Base-by-base conservation (phyloP, 2,797 vertebrate genomes). In the Acanthiza pusilla region DNA sequence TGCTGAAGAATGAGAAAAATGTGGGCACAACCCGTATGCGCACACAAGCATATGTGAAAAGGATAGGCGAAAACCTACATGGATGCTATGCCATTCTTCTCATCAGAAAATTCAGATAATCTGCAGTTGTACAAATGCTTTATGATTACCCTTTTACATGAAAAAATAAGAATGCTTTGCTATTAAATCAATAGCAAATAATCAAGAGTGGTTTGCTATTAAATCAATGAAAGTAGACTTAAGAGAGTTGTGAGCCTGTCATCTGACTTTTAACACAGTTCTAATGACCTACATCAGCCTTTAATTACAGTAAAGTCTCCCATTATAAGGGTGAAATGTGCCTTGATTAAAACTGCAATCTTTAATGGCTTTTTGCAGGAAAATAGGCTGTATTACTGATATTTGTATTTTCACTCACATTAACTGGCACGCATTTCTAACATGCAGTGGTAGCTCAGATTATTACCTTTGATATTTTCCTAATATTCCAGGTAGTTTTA, bases 231-330 rank as follows among this genome's bases (percentile, higher is more conserved):
- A 97, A 94, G 82, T 32, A 93, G 92, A 90, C 63, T 95, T 94
- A 93, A 87, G 91, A 96, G 94, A 96, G 67, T 90, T 96, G 89
- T 80, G 72, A 90, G 60, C 43, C 62, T 95, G 93, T 97, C 91
- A 93, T 83, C 51, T 73, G 88, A 96, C 67, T 94, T 95, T 95
- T 94, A 97, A 95, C 79, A 93, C 91, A 91, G 71, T 93, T 93
- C 93, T 94, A 95, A 96, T 96, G 91, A 95, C 94, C 91, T 75
- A 89, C 13, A 74, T 88, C 85, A 96, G 84, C 74, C 73, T 85
- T 96, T 96, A 96, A 97, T 97, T 95, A 96, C 96, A 96, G 91
- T 91, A 82, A 94, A 94, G 75, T 63, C 73, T 96, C 83, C 58
- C 34, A 40, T 77, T 92, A 58, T 67, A 83, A 88, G 85, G 20